phyloP scores from a whole-genome alignment of 1,140 invertebrate genomes.

The Drosophila orosa region DNA sequence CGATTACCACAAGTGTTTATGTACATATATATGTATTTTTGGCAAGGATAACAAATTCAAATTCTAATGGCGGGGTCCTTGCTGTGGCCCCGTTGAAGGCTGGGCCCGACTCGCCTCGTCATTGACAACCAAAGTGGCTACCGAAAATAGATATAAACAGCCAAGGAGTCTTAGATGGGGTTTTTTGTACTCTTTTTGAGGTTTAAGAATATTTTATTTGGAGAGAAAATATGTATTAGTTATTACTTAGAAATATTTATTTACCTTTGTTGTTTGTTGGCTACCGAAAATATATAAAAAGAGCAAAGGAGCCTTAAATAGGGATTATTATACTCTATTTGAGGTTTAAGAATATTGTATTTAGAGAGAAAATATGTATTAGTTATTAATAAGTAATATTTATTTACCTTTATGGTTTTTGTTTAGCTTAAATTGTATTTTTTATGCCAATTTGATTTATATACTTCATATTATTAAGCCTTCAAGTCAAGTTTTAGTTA shows the following conservation, averaged over 20 bases:
- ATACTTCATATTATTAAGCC: not conserved
- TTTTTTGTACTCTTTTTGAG: constrained; percentile 9
- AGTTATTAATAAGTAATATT: no score
- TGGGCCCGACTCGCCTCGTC: constrained; percentile 22
- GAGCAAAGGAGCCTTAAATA: no score
- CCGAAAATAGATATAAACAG: constrained; percentile 67
- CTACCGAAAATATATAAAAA: no score
- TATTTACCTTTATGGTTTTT: no score
- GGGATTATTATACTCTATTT: constrained; percentile 13
- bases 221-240: not conserved
- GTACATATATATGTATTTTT: constrained; percentile 12
- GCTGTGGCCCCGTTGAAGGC: constrained; percentile 51
- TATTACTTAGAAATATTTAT: no score
- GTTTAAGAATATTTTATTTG: not conserved
- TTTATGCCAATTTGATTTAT: no score
- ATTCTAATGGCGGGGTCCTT: constrained; percentile 48
- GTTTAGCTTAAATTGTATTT: no score
- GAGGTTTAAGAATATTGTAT: not conserved
- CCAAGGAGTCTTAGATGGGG: not conserved
- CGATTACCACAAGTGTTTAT: constrained; percentile 38
- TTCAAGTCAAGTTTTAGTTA: not conserved
- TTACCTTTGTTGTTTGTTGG: no score
- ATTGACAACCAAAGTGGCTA: constrained; percentile 54
- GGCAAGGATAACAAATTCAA: constrained; percentile 40
- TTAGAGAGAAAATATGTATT: not conserved